Evolutionary conservation across 2,113 vertebrate species (phyloP), one percentile per base, ranked within the genome.

Genomic region (Charadrius vociferus): DNA sequence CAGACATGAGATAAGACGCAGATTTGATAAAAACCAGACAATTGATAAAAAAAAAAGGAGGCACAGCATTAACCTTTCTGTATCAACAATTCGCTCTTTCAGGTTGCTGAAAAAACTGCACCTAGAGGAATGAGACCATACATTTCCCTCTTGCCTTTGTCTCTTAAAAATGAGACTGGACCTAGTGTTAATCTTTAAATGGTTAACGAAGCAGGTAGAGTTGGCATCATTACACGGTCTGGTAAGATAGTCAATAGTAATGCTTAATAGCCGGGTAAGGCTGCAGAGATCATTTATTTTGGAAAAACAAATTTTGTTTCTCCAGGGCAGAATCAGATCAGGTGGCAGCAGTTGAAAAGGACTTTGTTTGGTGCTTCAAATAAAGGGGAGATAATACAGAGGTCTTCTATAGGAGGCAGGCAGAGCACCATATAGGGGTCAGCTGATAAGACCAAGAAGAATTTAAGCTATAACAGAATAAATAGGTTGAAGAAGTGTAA

Each of bases 391-490:
- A 14, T 58, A 73, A 72, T 43, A 58, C 56, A 81, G 75, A 73
- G 14, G 55, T 88, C 53, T 92, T 59, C 86, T 50, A 3, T 12
- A 86, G 68, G 63, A 88, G 80, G 30, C 67, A 86, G 34, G 39
- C 49, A 75, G 52, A 72, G 49, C 47, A 29, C 16, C 41, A 10
- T 62, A 22, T 21, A 72, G 61, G 41, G 34, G 11, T 86, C 82
- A 92, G 72, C 67, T 92, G 63, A 39, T 94, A 95, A 94, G 41
- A 66, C 59, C 58, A 94, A 59, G 49, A 75, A 90, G 39, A 93
- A 93, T 91, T 94, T 56, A 73, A 88, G 53, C 29, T 71, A 1
- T 58, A 67, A 58, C 24, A 49, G 55, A 92, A 94, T 70, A 92
- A 80, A 88, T 74, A 88, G 26, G 36, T 86, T 95, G 62, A 72